Base-by-base conservation (phyloP, 2,888 invertebrate genomes). In the Gerris lacustris region DNA sequence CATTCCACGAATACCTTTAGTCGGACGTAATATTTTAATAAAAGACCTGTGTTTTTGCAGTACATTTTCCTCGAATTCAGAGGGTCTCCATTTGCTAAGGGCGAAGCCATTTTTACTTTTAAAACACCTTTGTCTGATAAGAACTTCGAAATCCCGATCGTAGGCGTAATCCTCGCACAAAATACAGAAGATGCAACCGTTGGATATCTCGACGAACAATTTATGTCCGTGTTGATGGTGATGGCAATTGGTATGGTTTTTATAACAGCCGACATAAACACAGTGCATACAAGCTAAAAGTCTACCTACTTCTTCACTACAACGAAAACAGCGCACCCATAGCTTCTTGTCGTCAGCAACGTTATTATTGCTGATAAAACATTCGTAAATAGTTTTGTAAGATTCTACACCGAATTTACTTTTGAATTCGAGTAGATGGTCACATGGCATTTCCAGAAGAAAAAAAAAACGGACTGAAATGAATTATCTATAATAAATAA, bases 261-360 rank as follows among this genome's bases (percentile, higher is more conserved):
- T 79, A 77, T 91, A 91, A 80, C 97, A 97, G 69, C 92, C 96
- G 81, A 97, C 95, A 82, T 87, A 95, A 76, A 96, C 92, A 82
- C 97, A 97, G 77, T 93, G 91, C 72, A 93, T 84, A 78, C 93
- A 94, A 44, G 91, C 89, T 79, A 91, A 91, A 77, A 93, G 83
- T 72, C 92, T 87, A n/a, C 90, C 87, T 43, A 88, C 85, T 74
- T 86, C 86, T 76, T 89, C 86, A 77, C 92, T 90, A 81, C 95
- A 95, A 75, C 88, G 84, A 80, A 91, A 89, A 81, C 89, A 86
- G 77, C 88, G 84, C 67, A 71, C 45, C 15, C 55, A 69, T 17
- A 17, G 43, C 55, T 73, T 67, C 43, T 63, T 64, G 31, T 18
- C 9, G 18, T 70, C 45, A 45, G 67, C 44, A 31, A 18, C 47